Evolutionary conservation across 2,797 vertebrate genomes (phyloP).

Genomic region (Glossophaga mutica): DNA sequence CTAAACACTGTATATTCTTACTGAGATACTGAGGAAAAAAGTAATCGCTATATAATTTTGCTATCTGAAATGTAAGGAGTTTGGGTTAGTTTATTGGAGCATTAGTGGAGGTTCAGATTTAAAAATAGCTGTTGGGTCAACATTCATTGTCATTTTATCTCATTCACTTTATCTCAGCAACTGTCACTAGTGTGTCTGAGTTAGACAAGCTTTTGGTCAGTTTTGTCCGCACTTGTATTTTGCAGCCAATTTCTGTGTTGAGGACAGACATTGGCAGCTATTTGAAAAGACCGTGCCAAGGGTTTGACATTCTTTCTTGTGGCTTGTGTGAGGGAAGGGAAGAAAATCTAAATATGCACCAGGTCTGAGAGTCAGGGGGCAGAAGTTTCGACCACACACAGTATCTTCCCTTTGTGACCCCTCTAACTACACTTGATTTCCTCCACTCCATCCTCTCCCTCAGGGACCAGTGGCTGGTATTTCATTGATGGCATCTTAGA

Average conservation of each 20-base stretch:
- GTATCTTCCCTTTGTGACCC: not conserved
- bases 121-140: not conserved
- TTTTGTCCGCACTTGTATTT: slow-evolving; percentile 2
- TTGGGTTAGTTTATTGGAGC: not conserved
- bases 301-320: not conserved
- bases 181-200: not conserved
- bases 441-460: not conserved
- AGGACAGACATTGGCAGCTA: not conserved
- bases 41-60: not conserved
- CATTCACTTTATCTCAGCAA: not conserved
- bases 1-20: not conserved
- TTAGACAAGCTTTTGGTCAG: not conserved
- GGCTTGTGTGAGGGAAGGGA: not conserved
- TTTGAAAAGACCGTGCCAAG: not conserved
- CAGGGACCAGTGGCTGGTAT: not conserved
- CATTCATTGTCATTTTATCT: not conserved
- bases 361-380: not conserved
- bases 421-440: not conserved
- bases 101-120: not conserved
- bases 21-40: not conserved
- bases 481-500: not conserved
- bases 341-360: not conserved
- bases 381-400: slow-evolving; percentile 5
- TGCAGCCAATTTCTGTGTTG: slow-evolving; percentile 6
- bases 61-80: not conserved